Evolutionary conservation across 2,888 invertebrate genomes (phyloP), one percentile per base, ranked within the genome.

Genomic region (Epirrhoe tristata): DNA sequence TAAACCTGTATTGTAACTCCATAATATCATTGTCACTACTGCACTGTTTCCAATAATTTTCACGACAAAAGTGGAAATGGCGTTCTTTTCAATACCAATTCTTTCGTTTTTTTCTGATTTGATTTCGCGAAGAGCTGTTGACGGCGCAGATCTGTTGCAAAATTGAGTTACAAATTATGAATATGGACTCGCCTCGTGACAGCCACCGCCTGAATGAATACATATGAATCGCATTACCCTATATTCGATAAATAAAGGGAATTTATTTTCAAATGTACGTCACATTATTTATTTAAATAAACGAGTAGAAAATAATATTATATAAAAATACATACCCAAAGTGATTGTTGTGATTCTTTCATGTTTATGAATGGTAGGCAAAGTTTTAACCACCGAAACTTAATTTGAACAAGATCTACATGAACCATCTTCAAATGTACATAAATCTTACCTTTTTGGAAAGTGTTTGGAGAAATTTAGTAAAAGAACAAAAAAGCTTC

Each of bases 101-200:
- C 24, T 24, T 24, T 24, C 24, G 24, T 24, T 24, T 3, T 24
- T 24, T 1, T 24, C 24, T 24, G 24, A 24, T 24, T 24, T 24
- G 24, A 24, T 51, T 58, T 24, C 12, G 10, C 32, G 34, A 31
- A 59, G 14, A 7, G 32, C 14, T n/a, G 31, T 36, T 4, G 8
- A 53, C 24, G 34, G 8, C 48, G n/a, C 53, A 48, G 7, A 58
- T 39, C 58, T 32, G 50, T 64, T 58, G 58, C 54, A 39, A 55
- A 58, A 64, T 54, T 58, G 31, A 59, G 64, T 64, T 50, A 64
- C 60, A 79, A 79, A 80, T 82, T 81, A 79, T 81, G 80, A 80
- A 81, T 80, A 78, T 76, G 77, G 39, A 77, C 77, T 77, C 74
- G 75, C 74, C 71, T 71, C 67, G 66, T 67, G 64, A 58, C 58